Base-by-base conservation (phyloP, 2,797 vertebrate species). In the Lutjanus campechanus region DNA sequence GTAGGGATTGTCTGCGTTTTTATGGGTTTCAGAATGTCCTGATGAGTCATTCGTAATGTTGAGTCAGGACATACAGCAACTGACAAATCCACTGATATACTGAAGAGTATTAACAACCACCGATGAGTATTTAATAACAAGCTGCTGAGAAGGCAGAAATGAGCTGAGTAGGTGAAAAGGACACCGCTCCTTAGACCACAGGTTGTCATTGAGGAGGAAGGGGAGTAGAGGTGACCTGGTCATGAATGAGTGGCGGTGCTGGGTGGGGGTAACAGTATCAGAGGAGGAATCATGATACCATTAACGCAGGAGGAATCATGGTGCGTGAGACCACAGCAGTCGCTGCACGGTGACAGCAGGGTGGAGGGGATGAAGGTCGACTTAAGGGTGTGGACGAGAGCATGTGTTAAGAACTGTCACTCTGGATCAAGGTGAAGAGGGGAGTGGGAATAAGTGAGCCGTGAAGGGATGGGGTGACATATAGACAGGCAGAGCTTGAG, bases 101-200 rank as follows among this genome's bases (percentile, higher is more conserved):
- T 44, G 3, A n/a, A 16, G 20, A 22, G 3, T 46, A 17, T 58
- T 59, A 68, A 72, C 65, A 70, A 74, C 53, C 53, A 22, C 66
- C 11, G 46, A 11, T 77, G 51, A 77, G 46, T 3, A 62, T 46
- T 22, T 47, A 22, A 40, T 47, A 40, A 36, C 46, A 66, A 75
- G 71, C 69, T 84, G 87, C 87, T 82, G 73, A 77, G 60, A 19
- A 50, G 49, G 10, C 70, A 85, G 54, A 83, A 62, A 75, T 29
- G 11, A 78, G 44, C n/a, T 29, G 19, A 86, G 66, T 59, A 13
- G 59, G 58, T 73, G 40, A 73, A 65, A 60, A 64, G 19, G 49
- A 81, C 50, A 50, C 19, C 4, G 44, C 73, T 79, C 58, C 72
- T 79, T 25, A 53, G 44, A 82, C 69, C 60, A 8, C 66, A 58